Evolutionary conservation across 2,797 vertebrate species (phyloP), one percentile per base, ranked within the genome.

Genomic region (Tokudaia muenninki): DNA sequence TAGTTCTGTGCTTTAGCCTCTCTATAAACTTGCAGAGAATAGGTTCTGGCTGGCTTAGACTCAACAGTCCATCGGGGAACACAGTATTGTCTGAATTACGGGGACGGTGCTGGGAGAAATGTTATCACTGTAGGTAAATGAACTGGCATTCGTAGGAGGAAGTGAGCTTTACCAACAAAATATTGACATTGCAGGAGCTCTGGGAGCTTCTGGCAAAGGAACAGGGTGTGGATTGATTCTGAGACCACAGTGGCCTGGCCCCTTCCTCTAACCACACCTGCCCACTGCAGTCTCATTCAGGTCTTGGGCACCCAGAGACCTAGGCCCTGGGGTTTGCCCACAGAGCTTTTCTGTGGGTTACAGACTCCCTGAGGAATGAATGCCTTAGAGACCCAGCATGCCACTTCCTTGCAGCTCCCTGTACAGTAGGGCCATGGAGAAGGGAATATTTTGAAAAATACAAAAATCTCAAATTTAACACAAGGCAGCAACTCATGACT

Each of bases 11-110:
- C 16, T 31, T 47, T 65, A 24, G 88, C 29, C 92, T 84, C n/a
- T 24, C 92, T 92, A 77, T 92, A 72, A 88, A 44, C 37, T 50
- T 11, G 41, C 41, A 52, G 83, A 91, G 59, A 92, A 70, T 26
- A 34, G 19, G 12, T 44, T 97, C 37, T 83, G n/a, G 41, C 19
- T 80, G 21, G 72, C 6, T 44, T 16, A 63, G 11, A 7, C 0
- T 44, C 31, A 88, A 41, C 4, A 79, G 70, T 34, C 55, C 75
- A 67, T 22, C 1, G 2, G 83, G 72, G 17, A 92, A 80, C 13
- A 52, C 41, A 74, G 41, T 21, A 26, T 34, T 75, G 31, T 63
- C 57, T 90, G 72, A 93, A 87, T 67, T 57, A 14, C 34, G 24
- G 22, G 37, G 22, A 50, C 22, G 22, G 44, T 63, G 52, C 13